These are phyloP conservation scores for Delphinapterus leucas DNA, from an alignment of 2,113 vertebrate genomes.

Conservation along the genomic window DNA sequence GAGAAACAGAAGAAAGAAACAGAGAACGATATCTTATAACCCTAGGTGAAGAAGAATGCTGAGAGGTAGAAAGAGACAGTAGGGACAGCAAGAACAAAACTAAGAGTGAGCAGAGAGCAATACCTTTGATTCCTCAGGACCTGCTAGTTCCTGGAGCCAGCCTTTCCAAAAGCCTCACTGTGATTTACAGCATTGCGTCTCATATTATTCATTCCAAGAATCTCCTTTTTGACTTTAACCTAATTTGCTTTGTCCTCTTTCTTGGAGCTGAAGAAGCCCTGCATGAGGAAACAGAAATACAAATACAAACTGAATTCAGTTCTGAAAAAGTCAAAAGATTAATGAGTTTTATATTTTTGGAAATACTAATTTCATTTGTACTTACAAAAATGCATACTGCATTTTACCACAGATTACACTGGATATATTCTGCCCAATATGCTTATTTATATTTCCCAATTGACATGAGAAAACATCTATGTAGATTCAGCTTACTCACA, in stretches of 20 bases:
- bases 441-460: neutral
- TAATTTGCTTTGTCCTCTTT: neutral
- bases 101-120: neutral
- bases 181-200: neutral
- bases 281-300: neutral
- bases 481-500: neutral
- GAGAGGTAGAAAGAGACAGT: neutral
- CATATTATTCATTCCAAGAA: neutral
- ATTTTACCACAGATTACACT: neutral
- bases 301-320: neutral
- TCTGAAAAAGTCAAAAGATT: neutral
- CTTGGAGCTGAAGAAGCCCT: neutral
- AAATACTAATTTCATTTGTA: neutral
- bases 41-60: neutral
- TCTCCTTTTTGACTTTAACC: neutral
- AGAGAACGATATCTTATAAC: neutral
- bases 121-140: neutral
- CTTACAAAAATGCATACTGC: neutral
- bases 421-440: neutral
- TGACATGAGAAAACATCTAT: neutral
- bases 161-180: neutral
- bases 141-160: neutral
- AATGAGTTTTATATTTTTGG: neutral
- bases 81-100: fast-evolving
- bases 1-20: neutral